Conservation (phyloP, 2,888 invertebrate genomes). For the Drosophila testacea region DNA sequence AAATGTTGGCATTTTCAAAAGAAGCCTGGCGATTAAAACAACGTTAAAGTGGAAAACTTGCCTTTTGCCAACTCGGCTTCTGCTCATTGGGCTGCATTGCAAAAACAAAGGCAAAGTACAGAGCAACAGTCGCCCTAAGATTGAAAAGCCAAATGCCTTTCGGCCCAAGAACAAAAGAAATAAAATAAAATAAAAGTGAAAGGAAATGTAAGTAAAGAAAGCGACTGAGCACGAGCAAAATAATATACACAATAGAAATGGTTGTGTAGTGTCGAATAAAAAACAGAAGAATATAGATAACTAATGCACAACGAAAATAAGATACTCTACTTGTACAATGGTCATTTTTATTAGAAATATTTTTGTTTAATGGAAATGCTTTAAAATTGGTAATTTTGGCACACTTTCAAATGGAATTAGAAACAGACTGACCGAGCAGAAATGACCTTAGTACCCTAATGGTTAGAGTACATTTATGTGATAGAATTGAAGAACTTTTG, state of each 20-base stretch:
- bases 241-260: slow-evolving; percentile 60
- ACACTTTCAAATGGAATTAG: no score
- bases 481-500: slow-evolving; percentile 18
- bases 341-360: background rate
- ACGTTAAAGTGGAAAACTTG: slow-evolving; percentile 24
- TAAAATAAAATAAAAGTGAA: slow-evolving; percentile 39
- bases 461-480: slow-evolving; percentile 16
- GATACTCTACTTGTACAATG: slow-evolving; percentile 16
- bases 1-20: slow-evolving; percentile 37
- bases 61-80: slow-evolving; percentile 17
- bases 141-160: slow-evolving; percentile 57
- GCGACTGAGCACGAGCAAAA: slow-evolving; percentile 43
- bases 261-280: slow-evolving; percentile 34
- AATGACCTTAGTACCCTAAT: background rate
- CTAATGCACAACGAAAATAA: slow-evolving; percentile 1
- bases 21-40: slow-evolving; percentile 34
- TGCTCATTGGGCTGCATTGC: slow-evolving; percentile 52
- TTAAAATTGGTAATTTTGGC: background rate
- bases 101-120: slow-evolving; percentile 47
- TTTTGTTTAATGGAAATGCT: background rate
- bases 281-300: slow-evolving; percentile 14
- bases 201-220: slow-evolving; percentile 31
- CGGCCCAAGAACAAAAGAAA: slow-evolving; percentile 41
- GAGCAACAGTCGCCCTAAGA: slow-evolving; percentile 44
- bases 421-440: no score